Conservation (phyloP, 2,113 vertebrate genomes). For the Furnarius figulus region DNA sequence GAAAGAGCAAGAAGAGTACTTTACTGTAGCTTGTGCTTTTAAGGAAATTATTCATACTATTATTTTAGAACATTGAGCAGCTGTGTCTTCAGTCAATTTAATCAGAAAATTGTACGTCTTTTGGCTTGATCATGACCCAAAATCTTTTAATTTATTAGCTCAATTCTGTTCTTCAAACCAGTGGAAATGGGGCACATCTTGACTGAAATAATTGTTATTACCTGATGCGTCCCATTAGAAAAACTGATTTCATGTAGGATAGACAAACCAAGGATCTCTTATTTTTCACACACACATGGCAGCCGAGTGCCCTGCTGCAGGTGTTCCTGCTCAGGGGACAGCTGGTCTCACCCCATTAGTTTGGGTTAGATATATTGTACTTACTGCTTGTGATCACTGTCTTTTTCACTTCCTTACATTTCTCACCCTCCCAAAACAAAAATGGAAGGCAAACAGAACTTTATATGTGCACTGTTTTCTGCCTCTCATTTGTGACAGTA, state of each 20-base stretch:
- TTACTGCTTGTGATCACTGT: not conserved
- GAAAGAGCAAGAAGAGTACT: not conserved
- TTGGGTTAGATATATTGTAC: not conserved
- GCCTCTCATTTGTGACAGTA: not conserved
- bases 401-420: not conserved
- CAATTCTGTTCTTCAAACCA: not conserved
- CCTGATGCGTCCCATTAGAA: not conserved
- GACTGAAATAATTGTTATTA: not conserved
- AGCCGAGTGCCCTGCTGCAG: fast-evolving
- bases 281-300: not conserved
- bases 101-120: not conserved
- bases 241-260: not conserved
- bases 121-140: not conserved
- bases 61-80: not conserved
- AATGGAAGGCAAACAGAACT: not conserved
- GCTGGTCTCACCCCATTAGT: not conserved
- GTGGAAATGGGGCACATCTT: not conserved
- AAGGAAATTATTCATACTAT: not conserved
- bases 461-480: not conserved
- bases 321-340: fast-evolving
- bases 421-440: not conserved
- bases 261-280: not conserved
- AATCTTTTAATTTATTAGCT: constrained; percentile 9
- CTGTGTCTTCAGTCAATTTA: constrained; percentile 18
- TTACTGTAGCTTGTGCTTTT: not conserved